Evolutionary conservation across 1,140 invertebrate genomes (phyloP), one percentile per base, ranked within the genome.

Genomic region (Mamestra configurata): DNA sequence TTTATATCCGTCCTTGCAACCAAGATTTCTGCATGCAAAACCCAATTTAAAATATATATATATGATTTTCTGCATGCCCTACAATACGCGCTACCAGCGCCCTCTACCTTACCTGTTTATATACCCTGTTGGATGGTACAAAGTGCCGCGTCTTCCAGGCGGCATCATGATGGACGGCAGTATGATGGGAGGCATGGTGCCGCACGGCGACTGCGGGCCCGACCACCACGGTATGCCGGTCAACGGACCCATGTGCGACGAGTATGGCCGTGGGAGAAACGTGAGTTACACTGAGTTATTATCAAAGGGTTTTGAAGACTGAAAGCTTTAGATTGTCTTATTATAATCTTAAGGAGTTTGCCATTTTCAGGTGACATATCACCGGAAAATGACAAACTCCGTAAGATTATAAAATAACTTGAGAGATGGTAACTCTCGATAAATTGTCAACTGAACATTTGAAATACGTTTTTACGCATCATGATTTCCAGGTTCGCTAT

Each of bases 161-260:
- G 95, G 95, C 73, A 95, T 95, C 82, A 95, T 95, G 94, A 95
- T 95, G 93, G 94, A 94, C 66, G 89, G 93, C 7, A 84, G 95
- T 79, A 91, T 93, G 87, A 91, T 95, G 93, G 92, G 92, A 11
- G 90, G 91, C 20, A 89, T 92, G 90, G 88, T 90, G 77, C 79
- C 80, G 11, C 88, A 92, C 64, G 89, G 90, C 1, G 92, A 95
- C 49, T 93, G 94, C 81, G 92, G 89, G 0, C 92, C 92, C 2
- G 93, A 94, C 35, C 92, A 92, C 86, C 95, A 93, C 82, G 89
- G 88, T 59, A 89, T 90, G 84, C 89, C 88, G n/a, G 80, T 92
- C 82, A 91, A 90, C 70, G 92, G 91, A 55, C 90, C 94, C 77
- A 93, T 95, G 92, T 94, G 95, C 76, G 92, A 95, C 82, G 92